Conservation (phyloP, 2,888 invertebrate genomes). For the Sesia bembeciformis region DNA sequence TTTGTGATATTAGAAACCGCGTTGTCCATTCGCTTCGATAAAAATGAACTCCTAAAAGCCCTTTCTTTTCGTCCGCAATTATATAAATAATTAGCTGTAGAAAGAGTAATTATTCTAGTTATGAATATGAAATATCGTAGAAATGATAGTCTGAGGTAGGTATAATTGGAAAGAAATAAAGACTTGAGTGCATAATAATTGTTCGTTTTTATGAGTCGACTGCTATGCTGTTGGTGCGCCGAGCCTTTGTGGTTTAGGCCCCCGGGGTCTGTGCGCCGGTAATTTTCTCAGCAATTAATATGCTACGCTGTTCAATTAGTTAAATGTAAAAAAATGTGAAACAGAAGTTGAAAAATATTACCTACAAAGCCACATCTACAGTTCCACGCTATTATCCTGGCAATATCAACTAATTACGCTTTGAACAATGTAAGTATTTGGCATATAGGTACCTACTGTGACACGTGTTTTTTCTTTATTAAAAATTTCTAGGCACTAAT, state of each 20-base stretch:
- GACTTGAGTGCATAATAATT: conserved; percentile 47
- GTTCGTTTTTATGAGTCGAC: conserved; percentile 49
- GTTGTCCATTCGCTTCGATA: not conserved
- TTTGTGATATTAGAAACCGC: not conserved
- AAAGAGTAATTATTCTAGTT: conserved; percentile 23
- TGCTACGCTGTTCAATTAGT: conserved; percentile 55
- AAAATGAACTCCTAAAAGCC: not conserved
- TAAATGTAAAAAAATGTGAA: conserved; percentile 55
- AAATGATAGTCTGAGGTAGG: conserved; percentile 27
- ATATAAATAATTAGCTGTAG: conserved; percentile 21
- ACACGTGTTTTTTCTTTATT: not conserved
- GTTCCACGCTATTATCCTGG: conserved; percentile 32
- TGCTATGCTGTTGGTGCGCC: conserved; percentile 29
- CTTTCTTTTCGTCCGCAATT: not conserved
- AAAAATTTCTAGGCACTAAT: not conserved
- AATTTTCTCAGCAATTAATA: conserved; percentile 70
- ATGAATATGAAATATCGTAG: conserved; percentile 35
- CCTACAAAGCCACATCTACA: conserved; percentile 31
- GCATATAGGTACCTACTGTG: conserved; percentile 31
- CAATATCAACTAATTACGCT: conserved; percentile 44
- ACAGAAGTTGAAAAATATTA: conserved; percentile 48
- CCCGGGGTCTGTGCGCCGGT: conserved; percentile 37
- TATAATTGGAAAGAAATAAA: conserved; percentile 46
- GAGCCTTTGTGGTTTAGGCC: conserved; percentile 54
- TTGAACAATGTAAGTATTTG: conserved; percentile 17